phyloP scores from a whole-genome alignment of 2,113 vertebrate genomes.

The Otocyon megalotis region DNA sequence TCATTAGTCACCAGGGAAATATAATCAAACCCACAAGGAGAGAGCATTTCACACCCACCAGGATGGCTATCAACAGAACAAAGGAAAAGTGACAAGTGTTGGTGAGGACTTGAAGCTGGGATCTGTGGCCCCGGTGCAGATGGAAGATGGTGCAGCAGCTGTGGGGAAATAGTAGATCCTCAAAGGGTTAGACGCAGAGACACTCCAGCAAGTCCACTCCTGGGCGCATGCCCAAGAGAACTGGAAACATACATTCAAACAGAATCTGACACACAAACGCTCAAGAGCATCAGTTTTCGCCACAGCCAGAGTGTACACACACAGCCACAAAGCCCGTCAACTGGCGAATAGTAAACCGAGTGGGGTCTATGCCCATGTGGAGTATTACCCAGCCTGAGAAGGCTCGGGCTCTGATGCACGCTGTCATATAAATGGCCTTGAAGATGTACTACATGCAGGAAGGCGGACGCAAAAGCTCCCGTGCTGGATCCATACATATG shows the following conservation, averaged over 20 bases:
- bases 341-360: fast-evolving
- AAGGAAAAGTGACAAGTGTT: fast-evolving
- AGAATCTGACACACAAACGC: background rate
- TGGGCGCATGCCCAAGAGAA: background rate
- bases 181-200: background rate
- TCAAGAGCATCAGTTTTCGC: background rate
- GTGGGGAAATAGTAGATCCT: background rate
- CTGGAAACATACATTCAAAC: background rate
- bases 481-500: fast-evolving
- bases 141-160: background rate
- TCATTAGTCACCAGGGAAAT: background rate
- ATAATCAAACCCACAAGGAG: background rate
- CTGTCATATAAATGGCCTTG: background rate
- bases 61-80: no score
- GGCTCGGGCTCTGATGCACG: no score
- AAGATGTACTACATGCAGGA: fast-evolving
- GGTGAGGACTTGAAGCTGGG: background rate
- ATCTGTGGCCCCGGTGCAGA: background rate
- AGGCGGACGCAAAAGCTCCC: background rate
- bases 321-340: background rate
- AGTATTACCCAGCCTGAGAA: background rate
- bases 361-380: fast-evolving
- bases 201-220: background rate
- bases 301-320: background rate
- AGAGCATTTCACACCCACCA: fast-evolving